Evolutionary conservation across 1,140 invertebrate species (phyloP).

Genomic region (Wiebesia pumilae): DNA sequence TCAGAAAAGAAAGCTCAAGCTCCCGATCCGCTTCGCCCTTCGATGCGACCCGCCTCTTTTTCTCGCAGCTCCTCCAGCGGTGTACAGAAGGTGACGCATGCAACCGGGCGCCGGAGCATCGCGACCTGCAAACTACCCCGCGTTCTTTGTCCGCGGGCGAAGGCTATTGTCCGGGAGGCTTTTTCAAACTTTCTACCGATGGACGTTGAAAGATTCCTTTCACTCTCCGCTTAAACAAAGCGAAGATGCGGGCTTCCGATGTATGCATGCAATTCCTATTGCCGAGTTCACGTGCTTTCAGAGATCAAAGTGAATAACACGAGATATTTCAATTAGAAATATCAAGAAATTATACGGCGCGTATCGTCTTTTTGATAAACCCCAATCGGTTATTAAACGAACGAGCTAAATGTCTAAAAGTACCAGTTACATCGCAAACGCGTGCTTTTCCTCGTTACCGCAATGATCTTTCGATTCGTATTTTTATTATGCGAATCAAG

Average conservation of each 20-base stretch:
- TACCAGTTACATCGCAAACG: no score
- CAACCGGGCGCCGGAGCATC: neutral
- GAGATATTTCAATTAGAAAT: no score
- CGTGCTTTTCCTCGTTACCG: no score
- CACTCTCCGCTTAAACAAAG: neutral
- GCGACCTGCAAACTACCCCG: neutral
- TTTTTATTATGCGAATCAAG: no score
- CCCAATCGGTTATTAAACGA: no score
- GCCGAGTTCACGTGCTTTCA: no score
- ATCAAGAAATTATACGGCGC: no score
- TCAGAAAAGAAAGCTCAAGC: constrained; percentile 50
- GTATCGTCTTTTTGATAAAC: no score
- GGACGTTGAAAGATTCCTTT: neutral
- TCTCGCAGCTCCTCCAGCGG: neutral
- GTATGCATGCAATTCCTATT: neutral
- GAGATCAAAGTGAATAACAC: no score
- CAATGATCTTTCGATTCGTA: no score
- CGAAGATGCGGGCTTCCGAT: neutral
- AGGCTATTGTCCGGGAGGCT: neutral
- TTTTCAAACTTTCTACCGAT: neutral
- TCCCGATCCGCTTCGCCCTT: constrained; percentile 32
- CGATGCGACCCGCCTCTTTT: constrained; percentile 46
- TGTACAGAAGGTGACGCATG: neutral
- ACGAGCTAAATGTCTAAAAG: no score
- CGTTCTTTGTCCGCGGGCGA: neutral